A percentile compares a stretch with the other conserved stretches of the same genome.
Conservation (phyloP, 2,113 vertebrate species). For the Halichoerus grypus region DNA sequence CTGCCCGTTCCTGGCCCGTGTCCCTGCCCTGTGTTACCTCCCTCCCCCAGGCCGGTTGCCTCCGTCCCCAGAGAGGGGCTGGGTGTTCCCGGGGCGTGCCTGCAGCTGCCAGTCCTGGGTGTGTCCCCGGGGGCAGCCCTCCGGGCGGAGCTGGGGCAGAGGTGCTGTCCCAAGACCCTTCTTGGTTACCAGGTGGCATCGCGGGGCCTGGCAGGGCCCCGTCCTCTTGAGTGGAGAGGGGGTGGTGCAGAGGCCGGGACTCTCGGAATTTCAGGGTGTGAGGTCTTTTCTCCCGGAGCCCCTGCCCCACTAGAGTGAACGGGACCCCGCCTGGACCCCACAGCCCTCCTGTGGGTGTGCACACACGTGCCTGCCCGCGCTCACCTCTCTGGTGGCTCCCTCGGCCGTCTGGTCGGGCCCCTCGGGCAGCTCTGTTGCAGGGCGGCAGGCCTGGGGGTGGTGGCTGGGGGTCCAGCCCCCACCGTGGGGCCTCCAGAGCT, state of each 20-base stretch:
- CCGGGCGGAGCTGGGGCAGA: not conserved
- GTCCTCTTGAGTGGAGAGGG: not conserved
- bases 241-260: accelerated
- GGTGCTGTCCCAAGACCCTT: not conserved
- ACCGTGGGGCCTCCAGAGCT: not conserved
- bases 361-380: not conserved
- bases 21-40: not conserved
- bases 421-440: not conserved
- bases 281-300: not conserved
- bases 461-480: not conserved
- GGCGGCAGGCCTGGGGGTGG: not conserved
- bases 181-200: not conserved
- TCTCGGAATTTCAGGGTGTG: not conserved
- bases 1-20: not conserved
- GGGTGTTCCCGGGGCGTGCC: not conserved
- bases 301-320: not conserved
- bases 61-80: not conserved
- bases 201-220: not conserved
- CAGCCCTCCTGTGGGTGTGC: accelerated
- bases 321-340: not conserved
- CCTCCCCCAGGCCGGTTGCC: not conserved
- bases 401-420: not conserved
- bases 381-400: constrained; percentile 35
- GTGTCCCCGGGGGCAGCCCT: not conserved
- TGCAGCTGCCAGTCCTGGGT: not conserved